Base-by-base conservation (phyloP, 1,140 invertebrate species). In the Drosophila funebris region DNA sequence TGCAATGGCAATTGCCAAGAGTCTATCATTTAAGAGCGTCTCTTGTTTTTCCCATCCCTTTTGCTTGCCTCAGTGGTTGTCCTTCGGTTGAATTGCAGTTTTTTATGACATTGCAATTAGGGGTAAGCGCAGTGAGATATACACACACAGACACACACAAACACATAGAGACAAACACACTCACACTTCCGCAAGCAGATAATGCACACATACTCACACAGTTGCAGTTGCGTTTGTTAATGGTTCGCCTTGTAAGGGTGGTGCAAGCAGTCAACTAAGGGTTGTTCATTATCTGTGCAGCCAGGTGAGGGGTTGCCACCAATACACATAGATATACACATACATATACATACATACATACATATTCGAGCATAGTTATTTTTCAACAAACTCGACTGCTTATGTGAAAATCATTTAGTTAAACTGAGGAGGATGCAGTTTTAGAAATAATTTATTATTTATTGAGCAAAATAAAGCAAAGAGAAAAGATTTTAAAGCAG, bases 41-140 rank as follows among this genome's bases (percentile, higher is more conserved):
- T 62, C 27, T 31, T 13, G 43, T 37, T 18, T 31, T 31, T n/a
- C 20, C 41, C 11, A 13, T 27, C 37, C n/a, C 50, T 63, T 64
- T 63, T 43, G 56, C 74, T 64, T 56, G 43, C 41, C 46, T 52
- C 69, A 39, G 64, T 77, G 76, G 63, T 77, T 88, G 89, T 90
- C 89, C 89, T 90, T 90, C 89, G 76, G 31, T 75, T 67, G 63
- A 89, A 90, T 90, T 90, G 84, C 84, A 90, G 57, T 89, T 90
- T 88, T 90, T 90, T 90, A 90, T 90, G 82, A 72, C 72, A 61
- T 73, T 79, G 81, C 89, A 90, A 90, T 90, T 90, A 90, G 90
- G 89, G 85, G 85, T 83, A 89, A 84, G 75, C 78, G 41, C 58
- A 63, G 13, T 16, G 37, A 62, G 31, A 18, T 60, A 20, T 14